Conservation (phyloP, 2,113 vertebrate genomes). For the Paracanthobrama guichenoti region DNA sequence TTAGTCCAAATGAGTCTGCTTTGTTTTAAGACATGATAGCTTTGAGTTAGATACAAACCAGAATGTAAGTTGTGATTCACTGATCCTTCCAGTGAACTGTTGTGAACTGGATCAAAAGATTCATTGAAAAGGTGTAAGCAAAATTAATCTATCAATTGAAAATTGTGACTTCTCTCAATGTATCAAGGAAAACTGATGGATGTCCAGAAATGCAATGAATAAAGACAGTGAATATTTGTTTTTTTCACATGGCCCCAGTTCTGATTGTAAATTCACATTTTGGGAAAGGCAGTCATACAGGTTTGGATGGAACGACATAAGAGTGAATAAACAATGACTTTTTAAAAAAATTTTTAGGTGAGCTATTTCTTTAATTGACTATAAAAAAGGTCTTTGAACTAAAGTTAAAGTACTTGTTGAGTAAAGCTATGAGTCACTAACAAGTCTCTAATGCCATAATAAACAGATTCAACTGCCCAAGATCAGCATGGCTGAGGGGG, state of each 20-base stretch:
- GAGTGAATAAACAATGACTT: slow-evolving; percentile 2
- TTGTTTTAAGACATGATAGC: not conserved
- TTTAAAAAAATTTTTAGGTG: not conserved
- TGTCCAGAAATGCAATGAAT: not conserved
- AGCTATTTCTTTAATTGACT: not conserved
- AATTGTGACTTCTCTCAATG: no score
- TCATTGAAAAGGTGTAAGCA: no score
- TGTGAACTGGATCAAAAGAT: no score
- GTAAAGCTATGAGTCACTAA: slow-evolving; percentile 23
- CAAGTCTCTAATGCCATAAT: slow-evolving; percentile 19
- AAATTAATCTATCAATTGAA: no score
- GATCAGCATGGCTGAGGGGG: slow-evolving; percentile 50
- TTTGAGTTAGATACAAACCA: no score
- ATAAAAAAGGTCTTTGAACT: slow-evolving; percentile 5
- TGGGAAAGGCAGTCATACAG: not conserved
- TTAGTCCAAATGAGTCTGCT: not conserved
- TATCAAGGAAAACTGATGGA: not conserved
- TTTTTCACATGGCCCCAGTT: not conserved
- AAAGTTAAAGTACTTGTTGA: slow-evolving; percentile 8
- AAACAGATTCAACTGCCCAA: slow-evolving; percentile 26
- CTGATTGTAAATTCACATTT: not conserved
- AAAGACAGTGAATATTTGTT: no score
- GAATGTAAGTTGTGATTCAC: no score
- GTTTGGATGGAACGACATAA: not conserved
- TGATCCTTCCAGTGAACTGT: no score